Base-by-base conservation (phyloP, 2,888 invertebrate genomes). In the Eueremaeus valkanovi region DNA sequence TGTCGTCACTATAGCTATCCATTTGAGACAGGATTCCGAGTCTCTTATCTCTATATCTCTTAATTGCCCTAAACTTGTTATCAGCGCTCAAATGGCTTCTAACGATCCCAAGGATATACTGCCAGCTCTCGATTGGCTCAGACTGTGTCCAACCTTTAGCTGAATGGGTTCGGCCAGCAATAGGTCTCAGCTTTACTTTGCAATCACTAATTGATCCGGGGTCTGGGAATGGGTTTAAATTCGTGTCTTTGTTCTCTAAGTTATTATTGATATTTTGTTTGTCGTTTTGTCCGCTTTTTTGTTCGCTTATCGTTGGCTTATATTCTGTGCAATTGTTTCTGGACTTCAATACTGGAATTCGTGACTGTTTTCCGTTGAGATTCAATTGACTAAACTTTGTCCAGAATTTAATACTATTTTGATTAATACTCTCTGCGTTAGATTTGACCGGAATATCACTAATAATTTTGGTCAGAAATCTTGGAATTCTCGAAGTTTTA, bases 11-110 rank as follows among this genome's bases (percentile, higher is more conserved):
- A 40, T 40, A 68, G 40, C 42, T 40, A n/a, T 68, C 68, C 36
- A 68, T 68, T 68, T 58, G 27, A 27, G 16, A 1, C 16, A 61
- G 31, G 31, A 61, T 18, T 33, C 27, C 33, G 8, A 61, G 31
- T 61, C 61, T 61, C 21, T 68, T 36, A 68, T 68, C 68, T 40
- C 68, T 36, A 21, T 40, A 40, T 42, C 40, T 36, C 31, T 68
- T 68, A 68, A 68, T 68, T 40, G 68, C 68, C 13, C 18, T 68
- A 40, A 68, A 68, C 42, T 68, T 68, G n/a, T 68, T 68, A 40
- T 68, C 68, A 68, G 40, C 24, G 21, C 40, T 68, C 21, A 36
- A 40, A 68, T 40, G 21, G 11, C 68, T 68, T 36, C 40, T 36
- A 6, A 68, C 24, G 36, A 68, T 40, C 40, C 40, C 24, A 40